Base-by-base conservation (phyloP, 2,113 vertebrate genomes). In the Brachypodius melanocephalos region DNA sequence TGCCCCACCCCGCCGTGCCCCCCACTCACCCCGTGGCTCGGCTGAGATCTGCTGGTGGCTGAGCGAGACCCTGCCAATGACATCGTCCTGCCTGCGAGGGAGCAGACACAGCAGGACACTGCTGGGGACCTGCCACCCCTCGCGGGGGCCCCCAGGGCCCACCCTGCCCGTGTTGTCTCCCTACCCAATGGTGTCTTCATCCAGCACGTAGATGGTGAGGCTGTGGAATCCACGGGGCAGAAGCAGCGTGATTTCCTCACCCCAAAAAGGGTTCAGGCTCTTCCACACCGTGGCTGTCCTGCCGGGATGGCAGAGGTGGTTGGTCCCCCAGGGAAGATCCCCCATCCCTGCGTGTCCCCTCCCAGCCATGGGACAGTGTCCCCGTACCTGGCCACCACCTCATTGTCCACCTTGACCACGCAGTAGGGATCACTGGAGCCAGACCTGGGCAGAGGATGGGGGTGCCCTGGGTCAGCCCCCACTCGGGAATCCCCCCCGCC, bases 341-440 rank as follows among this genome's bases (percentile, higher is more conserved):
- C 49, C 43, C 4, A 4, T 1, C 20, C 42, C 17, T 3, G 3
- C 0, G 1, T 5, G 19, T 31, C 69, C 61, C 51, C 51, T 32
- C 10, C 46, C 74, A 2, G 4, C 2, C 2, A 5, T 36, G 45
- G 42, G 40, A 36, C 0, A 0, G 29, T 32, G 38, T 67, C 52
- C 85, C 40, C 4, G 0, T 85, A 99, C 99, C 99, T 99, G 97
- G 98, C 99, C 92, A 99, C 98, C 93, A 99, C 98, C 97, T 99
- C 98, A 34, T 98, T 98, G 81, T 99, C 98, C 96, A 99, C 98
- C 95, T 99, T 99, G 84, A 99, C 97, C 48, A 98, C 94, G 97
- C 99, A 99, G 97, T 98, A 99, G 57, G 99, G 99, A 95, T 99
- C 98, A 20, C 99, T 99, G 94, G 98, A 99, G 48, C 99, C 98